Base-by-base conservation (phyloP, 1,140 invertebrate species). In the Lineus longissimus region DNA sequence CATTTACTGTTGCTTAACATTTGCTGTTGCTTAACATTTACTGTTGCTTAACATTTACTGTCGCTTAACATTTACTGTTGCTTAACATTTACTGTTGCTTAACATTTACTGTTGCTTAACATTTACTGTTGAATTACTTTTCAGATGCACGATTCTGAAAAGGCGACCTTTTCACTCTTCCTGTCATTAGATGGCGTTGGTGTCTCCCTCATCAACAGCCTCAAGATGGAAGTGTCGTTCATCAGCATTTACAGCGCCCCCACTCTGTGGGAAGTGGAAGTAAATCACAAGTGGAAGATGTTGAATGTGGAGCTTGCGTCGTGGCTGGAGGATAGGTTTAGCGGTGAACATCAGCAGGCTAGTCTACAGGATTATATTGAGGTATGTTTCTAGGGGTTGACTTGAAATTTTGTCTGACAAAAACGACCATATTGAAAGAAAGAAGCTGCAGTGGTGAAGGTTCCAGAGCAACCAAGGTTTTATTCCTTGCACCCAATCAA, bases 261-360 rank as follows among this genome's bases (percentile, higher is more conserved):
- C 0, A 86, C 91, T 0, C 84, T 88, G 61, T 94, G 91, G 91
- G 90, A 92, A 78, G 86, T 93, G 0, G 88, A 89, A 72, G 87
- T 92, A 2, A 88, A 88, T 36, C 87, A 88, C 71, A 86, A 86
- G 19, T 92, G 90, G 90, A 92, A 91, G 74, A 84, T 87, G 54
- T 79, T 92, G 6, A 89, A 87, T 1, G 79, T 91, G 30, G 91
- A 92, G 73, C 74, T 92, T 7, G 88, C 89, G 6, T 86, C 89
- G 0, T 92, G 90, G 90, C 71, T 92, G 40, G 91, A 92, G 81
- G 89, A 92, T 61, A 89, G 90, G 74, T 92, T 88, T 81, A 83
- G 82, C 66, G 84, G 86, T 51, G 87, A 88, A 40, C 84, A 86
- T 58, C 86, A 87, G 66, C 87, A 86, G 73, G 90, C 89, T 55